Conservation (phyloP, 1,140 invertebrate species). For the Orius laevigatus region DNA sequence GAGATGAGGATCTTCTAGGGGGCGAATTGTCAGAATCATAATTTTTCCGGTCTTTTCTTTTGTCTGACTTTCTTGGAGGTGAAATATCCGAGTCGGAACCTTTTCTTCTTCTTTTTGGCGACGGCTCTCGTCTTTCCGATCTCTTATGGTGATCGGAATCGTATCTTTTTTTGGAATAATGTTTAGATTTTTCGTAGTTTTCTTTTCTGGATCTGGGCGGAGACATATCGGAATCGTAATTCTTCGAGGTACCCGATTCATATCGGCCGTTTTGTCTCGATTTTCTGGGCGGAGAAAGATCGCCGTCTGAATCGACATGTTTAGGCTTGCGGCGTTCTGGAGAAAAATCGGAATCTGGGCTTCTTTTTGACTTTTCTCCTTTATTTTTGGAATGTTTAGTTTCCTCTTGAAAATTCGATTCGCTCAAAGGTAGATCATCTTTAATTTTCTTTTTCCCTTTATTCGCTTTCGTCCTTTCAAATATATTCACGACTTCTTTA, state of each 20-base stretch:
- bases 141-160: conserved; percentile 20
- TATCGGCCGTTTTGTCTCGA: conserved; percentile 1
- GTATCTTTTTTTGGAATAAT: conserved; percentile 20
- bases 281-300: conserved; percentile 21
- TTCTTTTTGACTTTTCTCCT: conserved; percentile 12
- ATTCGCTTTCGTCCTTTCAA: too few species aligned
- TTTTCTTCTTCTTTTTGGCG: conserved; percentile 5
- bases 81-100: conserved; percentile 15
- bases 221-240: conserved; percentile 24
- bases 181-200: conserved; percentile 9
- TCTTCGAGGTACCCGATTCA: conserved; percentile 14
- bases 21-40: conserved; percentile 25
- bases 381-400: conserved; percentile 13
- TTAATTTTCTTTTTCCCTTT: too few species aligned
- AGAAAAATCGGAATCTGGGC: neutral
- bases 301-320: conserved; percentile 17
- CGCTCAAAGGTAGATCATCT: too few species aligned
- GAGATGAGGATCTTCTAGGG: conserved; percentile 19
- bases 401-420: conserved; percentile 21
- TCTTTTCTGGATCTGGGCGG: conserved; percentile 25
- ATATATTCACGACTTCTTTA: conserved; percentile 19
- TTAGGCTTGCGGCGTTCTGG: neutral
- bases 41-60: conserved; percentile 4
- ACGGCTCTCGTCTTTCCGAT: conserved; percentile 13
- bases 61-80: conserved; percentile 17